Evolutionary conservation across 2,888 invertebrate genomes (phyloP).

Genomic region (Platynereis dumerilii): DNA sequence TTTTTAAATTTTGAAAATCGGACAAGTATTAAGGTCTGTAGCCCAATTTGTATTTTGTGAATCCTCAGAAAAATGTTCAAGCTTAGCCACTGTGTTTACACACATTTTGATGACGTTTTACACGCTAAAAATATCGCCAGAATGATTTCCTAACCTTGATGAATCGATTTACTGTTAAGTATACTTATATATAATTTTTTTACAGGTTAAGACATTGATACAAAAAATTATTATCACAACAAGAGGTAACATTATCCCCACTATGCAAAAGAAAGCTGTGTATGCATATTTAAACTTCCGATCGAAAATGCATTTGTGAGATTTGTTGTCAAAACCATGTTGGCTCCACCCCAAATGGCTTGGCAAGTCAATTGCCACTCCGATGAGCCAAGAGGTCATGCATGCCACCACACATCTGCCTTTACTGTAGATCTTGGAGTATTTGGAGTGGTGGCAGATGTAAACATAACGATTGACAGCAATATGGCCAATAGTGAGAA

Average conservation of each 20-base stretch:
- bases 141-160: too few species aligned
- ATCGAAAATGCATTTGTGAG: slow-evolving; percentile 46
- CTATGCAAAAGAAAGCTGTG: slow-evolving; percentile 31
- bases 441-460: too few species aligned
- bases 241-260: slow-evolving; percentile 20
- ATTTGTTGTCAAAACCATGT: slow-evolving; percentile 44
- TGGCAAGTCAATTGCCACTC: slow-evolving; percentile 39
- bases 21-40: too few species aligned
- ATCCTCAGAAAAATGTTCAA: too few species aligned
- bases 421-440: background rate
- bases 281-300: slow-evolving; percentile 43
- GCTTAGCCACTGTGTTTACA: too few species aligned
- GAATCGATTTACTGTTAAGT: too few species aligned
- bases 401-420: slow-evolving; percentile 8
- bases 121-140: too few species aligned
- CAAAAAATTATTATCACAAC: slow-evolving; percentile 19
- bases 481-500: slow-evolving; percentile 44
- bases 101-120: too few species aligned
- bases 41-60: too few species aligned
- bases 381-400: slow-evolving; percentile 38
- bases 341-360: slow-evolving; percentile 38
- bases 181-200: too few species aligned
- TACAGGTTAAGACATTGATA: too few species aligned
- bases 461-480: slow-evolving; percentile 49
- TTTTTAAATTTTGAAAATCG: too few species aligned